Percentiles rank a stretch among this genome's conserved stretches.
phyloP scores from a whole-genome alignment of 2,113 vertebrate species.

The Cebus imitator region DNA sequence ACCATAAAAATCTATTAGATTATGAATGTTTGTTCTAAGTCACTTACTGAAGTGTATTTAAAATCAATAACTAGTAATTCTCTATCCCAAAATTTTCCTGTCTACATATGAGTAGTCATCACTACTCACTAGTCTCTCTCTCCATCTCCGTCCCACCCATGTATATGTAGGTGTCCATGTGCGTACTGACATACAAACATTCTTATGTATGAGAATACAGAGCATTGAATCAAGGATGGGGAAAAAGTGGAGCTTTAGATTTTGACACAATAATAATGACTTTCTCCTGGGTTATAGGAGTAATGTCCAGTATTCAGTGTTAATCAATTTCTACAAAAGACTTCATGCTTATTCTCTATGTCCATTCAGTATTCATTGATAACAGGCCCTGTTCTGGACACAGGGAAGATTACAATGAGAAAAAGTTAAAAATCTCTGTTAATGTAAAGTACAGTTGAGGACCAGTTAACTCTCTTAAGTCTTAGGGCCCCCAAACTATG shows the following conservation, averaged over 20 bases:
- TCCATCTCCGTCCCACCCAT: accelerated
- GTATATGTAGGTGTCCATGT: neutral
- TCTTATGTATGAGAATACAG: neutral
- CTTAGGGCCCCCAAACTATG: neutral
- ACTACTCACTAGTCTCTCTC: neutral
- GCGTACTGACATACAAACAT: neutral
- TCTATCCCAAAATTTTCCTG: neutral
- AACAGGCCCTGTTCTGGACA: neutral
- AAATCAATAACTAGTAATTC: neutral
- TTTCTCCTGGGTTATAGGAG: neutral
- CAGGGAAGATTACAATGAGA: neutral
- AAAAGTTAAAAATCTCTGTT: neutral
- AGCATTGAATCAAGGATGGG: neutral
- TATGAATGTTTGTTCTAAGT: neutral
- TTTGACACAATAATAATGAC: neutral
- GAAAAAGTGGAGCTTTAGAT: neutral
- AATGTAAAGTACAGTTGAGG: neutral
- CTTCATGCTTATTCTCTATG: neutral
- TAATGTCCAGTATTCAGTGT: neutral
- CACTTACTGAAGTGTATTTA: neutral
- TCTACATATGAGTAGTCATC: neutral
- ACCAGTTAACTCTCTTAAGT: neutral
- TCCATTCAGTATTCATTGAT: neutral
- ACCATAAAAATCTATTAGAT: neutral
- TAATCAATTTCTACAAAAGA: neutral